These are phyloP conservation scores for Balaenoptera acutorostrata DNA, from an alignment of 2,113 vertebrate genomes.

Conservation along the genomic window DNA sequence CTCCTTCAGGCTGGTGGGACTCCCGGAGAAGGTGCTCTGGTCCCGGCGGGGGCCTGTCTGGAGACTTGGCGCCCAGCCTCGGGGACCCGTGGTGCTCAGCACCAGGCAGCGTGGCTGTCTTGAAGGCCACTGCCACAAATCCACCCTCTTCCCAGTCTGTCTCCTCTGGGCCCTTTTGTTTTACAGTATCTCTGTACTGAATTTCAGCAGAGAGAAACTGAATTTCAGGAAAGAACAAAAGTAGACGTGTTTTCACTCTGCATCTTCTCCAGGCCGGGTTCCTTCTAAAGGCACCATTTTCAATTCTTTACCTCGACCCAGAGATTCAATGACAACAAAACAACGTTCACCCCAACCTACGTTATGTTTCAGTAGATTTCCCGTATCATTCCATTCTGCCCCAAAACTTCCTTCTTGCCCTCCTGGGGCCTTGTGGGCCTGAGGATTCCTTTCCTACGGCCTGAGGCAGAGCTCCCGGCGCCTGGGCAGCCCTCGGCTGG, in stretches of 20 bases:
- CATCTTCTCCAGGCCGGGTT: too few species aligned
- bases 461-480: too few species aligned
- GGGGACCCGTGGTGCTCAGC: background rate
- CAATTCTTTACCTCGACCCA: background rate
- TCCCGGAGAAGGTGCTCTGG: background rate
- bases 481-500: too few species aligned
- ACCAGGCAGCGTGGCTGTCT: too few species aligned
- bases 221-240: background rate
- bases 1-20: background rate
- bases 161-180: too few species aligned
- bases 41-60: background rate
- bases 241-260: rapidly evolving
- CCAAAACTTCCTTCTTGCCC: too few species aligned
- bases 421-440: background rate
- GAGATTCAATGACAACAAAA: rapidly evolving
- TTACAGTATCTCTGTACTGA: background rate
- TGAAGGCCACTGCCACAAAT: background rate
- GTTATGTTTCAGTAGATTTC: background rate
- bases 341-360: rapidly evolving
- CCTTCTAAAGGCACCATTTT: background rate
- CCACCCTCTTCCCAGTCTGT: rapidly evolving
- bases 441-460: background rate
- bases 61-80: background rate
- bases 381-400: rapidly evolving
- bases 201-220: background rate